Evolutionary conservation across 2,888 invertebrate species (phyloP), one percentile per base, ranked within the genome.

Genomic region (Ypsolopha sequella): DNA sequence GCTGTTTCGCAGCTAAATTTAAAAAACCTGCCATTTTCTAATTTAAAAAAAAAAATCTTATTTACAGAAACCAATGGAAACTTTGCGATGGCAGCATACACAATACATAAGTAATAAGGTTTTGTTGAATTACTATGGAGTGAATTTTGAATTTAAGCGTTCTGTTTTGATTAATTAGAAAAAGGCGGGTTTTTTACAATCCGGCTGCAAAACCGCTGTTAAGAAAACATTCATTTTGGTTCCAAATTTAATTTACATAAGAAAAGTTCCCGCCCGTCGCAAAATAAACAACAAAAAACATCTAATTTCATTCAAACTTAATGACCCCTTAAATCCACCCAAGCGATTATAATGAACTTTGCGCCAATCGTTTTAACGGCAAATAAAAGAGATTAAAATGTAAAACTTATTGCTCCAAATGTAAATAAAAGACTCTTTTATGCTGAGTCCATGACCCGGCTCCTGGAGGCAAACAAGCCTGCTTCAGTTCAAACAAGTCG

Each of bases 391-490:
- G 71, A 75, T 77, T 74, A 76, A 74, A 76, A 76, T 76, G 76
- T 76, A 76, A 73, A 70, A 69, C 68, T 65, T 60, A 67, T 59
- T 62, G 62, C 65, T 61, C n/a, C 56, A 61, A 56, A 62, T 69
- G 70, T 70, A 74, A 77, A 76, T 76, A 75, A 76, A 73, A 14
- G 7, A 36, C 24, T 24, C 24, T 24, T 24, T 24, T 24, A 4
- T 24, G 24, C 24, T 24, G 24, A 24, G 24, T 24, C 24, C 24
- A 24, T 24, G 24, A 24, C 24, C 24, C 24, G 24, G 24, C 24
- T 24, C 4, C 24, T 24, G 24, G 24, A 4, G 4, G 4, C 24
- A 24, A 24, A 24, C 24, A 24, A 24, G 24, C 4, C 24, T 24
- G 24, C 24, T 24, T 24, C 24, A 3, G 24, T 24, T 24, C 24